These are phyloP conservation scores for Tigriopus californicus DNA, from an alignment of 2,888 invertebrate species.

Conservation along the genomic window DNA sequence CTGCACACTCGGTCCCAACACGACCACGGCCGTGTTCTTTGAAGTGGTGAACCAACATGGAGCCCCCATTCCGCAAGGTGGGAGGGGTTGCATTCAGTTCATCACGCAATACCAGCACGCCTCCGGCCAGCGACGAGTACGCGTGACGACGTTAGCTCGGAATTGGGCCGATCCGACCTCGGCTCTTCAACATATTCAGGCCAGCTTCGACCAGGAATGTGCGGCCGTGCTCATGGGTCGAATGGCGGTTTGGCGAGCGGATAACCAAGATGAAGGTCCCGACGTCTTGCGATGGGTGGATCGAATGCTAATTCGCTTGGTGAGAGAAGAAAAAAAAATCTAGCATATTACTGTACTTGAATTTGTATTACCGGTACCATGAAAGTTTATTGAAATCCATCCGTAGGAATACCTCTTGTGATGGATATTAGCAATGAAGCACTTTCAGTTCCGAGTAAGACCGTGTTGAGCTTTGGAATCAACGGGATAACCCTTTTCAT, in stretches of 20 bases:
- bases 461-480: too few species aligned
- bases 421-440: too few species aligned
- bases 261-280: conserved; percentile 74
- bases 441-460: too few species aligned
- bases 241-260: conserved; percentile 86
- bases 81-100: conserved; percentile 89
- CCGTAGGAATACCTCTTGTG: too few species aligned
- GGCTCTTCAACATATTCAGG: conserved; percentile 67
- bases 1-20: conserved; percentile 77
- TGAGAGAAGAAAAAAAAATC: conserved; percentile 29
- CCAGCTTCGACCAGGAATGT: conserved; percentile 94
- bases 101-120: conserved; percentile 97
- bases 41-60: conserved; percentile 65
- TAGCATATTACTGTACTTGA: too few species aligned
- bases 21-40: conserved; percentile 83
- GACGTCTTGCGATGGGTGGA: conserved; percentile 98
- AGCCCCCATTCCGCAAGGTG: conserved; percentile 83
- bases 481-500: too few species aligned
- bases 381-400: too few species aligned
- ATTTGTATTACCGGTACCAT: too few species aligned
- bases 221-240: conserved; percentile 93
- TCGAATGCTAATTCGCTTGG: conserved; percentile 85
- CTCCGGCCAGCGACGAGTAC: conserved; percentile 76
- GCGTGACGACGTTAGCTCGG: conserved; percentile 92
- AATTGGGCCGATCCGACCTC: conserved; percentile 86